Evolutionary conservation across 2,113 vertebrate genomes (phyloP).

Genomic region (Osmerus eperlanus): DNA sequence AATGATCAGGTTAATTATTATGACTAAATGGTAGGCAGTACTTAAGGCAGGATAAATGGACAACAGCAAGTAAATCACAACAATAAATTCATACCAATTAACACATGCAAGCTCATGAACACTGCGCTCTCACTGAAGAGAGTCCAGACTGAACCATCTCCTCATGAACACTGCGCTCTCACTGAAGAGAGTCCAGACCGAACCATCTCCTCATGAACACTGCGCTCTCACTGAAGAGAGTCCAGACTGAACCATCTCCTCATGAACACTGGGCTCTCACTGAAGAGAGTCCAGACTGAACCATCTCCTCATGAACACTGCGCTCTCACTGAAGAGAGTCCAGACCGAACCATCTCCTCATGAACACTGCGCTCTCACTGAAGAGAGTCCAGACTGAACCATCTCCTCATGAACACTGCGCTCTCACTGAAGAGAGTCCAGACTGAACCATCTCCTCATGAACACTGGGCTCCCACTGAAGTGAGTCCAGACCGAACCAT

Average conservation of each 20-base stretch:
- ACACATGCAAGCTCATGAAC: background rate
- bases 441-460: background rate
- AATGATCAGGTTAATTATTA: too few species aligned
- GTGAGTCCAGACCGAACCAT: too few species aligned
- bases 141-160: too few species aligned
- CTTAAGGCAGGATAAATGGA: conserved; percentile 4
- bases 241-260: background rate
- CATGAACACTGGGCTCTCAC: background rate
- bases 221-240: too few species aligned
- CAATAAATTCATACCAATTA: background rate
- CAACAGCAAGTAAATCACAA: background rate
- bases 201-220: too few species aligned
- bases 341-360: background rate
- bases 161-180: background rate
- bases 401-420: background rate
- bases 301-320: too few species aligned
- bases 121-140: background rate
- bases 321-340: too few species aligned
- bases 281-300: too few species aligned
- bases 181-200: too few species aligned
- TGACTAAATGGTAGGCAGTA: too few species aligned
- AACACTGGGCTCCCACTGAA: too few species aligned
- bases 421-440: background rate
- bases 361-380: background rate
- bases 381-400: too few species aligned